Evolutionary conservation across 2,888 invertebrate species (phyloP).

Genomic region (Pherbina coryleti): DNA sequence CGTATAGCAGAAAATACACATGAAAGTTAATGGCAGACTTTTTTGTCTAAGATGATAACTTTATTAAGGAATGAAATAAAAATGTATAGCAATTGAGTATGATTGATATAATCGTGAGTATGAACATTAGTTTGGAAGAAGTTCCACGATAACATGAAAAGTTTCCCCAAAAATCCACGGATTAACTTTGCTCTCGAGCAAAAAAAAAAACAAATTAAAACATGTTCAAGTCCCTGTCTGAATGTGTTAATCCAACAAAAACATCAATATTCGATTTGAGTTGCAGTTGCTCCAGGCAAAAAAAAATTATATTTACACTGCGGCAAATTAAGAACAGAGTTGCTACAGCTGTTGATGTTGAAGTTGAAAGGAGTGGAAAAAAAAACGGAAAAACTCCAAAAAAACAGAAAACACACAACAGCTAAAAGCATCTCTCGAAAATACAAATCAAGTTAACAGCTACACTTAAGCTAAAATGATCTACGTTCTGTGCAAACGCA

Average conservation of each 20-base stretch:
- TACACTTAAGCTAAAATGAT: not conserved
- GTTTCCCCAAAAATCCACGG: too few species aligned
- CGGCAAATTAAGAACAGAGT: not conserved
- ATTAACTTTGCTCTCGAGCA: too few species aligned
- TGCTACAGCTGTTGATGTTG: not conserved
- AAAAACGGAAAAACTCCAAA: not conserved
- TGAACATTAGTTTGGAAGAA: too few species aligned
- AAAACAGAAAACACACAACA: not conserved
- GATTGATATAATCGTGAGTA: too few species aligned
- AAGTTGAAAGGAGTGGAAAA: not conserved
- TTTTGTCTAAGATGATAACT: too few species aligned
- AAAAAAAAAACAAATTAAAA: too few species aligned
- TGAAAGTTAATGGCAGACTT: too few species aligned
- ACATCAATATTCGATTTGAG: slow-evolving; percentile 19
- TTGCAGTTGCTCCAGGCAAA: not conserved
- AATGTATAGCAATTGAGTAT: too few species aligned
- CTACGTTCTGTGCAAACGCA: not conserved
- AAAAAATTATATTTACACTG: not conserved
- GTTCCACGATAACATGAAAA: too few species aligned
- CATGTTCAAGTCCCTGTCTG: too few species aligned
- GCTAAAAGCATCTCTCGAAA: not conserved
- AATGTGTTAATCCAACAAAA: slow-evolving; percentile 12
- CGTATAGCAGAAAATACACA: too few species aligned
- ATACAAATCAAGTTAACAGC: slow-evolving; percentile 5
- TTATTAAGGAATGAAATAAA: too few species aligned